Percentiles rank a stretch among this genome's conserved stretches.
These are phyloP conservation scores for Chloropsis cyanopogon DNA, from an alignment of 2,113 vertebrate genomes.

Conservation along the genomic window DNA sequence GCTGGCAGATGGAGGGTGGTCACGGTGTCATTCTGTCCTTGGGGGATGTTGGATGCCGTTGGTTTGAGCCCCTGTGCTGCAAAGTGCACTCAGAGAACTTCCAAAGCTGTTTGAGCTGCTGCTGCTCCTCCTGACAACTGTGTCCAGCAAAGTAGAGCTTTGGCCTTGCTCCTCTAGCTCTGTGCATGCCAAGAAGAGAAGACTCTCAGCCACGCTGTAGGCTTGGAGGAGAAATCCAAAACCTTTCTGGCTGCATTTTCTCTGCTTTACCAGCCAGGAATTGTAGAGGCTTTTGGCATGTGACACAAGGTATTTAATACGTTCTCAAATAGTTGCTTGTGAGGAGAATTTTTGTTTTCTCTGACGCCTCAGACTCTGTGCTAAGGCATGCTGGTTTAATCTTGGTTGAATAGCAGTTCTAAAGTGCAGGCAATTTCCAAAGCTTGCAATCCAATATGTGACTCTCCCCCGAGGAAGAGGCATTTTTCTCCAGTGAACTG, in stretches of 20 bases:
- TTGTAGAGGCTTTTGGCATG: not conserved
- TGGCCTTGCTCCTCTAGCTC: not conserved
- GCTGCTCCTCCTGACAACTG: not conserved
- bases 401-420: not conserved
- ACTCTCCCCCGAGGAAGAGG: conserved; percentile 23
- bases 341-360: not conserved
- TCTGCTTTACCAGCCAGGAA: not conserved
- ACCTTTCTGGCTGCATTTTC: not conserved
- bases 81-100: not conserved
- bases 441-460: conserved; percentile 16
- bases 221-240: not conserved
- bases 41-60: rapidly evolving
- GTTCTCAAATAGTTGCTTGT: conserved; percentile 13
- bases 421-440: conserved; percentile 43
- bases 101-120: not conserved
- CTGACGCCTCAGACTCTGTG: not conserved
- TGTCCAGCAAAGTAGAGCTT: not conserved
- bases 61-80: not conserved
- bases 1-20: not conserved
- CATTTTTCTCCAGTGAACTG: conserved; percentile 30
- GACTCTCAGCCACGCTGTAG: not conserved
- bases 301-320: not conserved
- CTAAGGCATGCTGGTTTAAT: not conserved
- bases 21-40: not conserved
- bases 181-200: not conserved